Conservation (phyloP, 2,797 vertebrate genomes). For the Balearica regulorum region DNA sequence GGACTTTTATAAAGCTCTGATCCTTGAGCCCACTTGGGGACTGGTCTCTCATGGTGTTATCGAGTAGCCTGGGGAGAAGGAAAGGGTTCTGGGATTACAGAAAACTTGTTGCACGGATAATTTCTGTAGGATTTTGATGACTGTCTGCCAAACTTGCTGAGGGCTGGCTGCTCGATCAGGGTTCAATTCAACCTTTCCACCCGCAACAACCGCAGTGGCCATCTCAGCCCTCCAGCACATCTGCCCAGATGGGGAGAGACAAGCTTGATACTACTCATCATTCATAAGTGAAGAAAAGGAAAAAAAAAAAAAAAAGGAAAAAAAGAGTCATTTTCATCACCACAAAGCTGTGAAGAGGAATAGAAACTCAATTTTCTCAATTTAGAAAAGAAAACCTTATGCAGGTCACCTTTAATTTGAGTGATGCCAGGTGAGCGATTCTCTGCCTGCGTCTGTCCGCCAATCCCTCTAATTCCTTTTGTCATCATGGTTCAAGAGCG, state of each 20-base stretch:
- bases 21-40: not conserved
- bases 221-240: not conserved
- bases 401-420: not conserved
- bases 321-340: not conserved
- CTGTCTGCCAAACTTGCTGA: not conserved
- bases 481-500: not conserved
- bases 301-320: not conserved
- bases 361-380: not conserved
- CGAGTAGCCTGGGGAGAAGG: not conserved
- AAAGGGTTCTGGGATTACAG: not conserved
- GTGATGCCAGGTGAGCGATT: not conserved
- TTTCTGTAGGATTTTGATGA: not conserved
- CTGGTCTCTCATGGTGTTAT: not conserved
- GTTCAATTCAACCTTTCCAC: not conserved
- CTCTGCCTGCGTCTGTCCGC: not conserved
- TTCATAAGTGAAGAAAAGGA: not conserved
- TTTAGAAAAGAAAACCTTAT: not conserved
- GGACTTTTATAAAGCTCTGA: not conserved
- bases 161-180: rapidly evolving
- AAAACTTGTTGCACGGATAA: not conserved
- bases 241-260: not conserved
- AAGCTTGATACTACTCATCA: not conserved
- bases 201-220: not conserved
- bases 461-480: not conserved
- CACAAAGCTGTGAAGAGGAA: not conserved